Evolutionary conservation across 2,888 invertebrate species (phyloP).

Genomic region (Bimastos eiseni): DNA sequence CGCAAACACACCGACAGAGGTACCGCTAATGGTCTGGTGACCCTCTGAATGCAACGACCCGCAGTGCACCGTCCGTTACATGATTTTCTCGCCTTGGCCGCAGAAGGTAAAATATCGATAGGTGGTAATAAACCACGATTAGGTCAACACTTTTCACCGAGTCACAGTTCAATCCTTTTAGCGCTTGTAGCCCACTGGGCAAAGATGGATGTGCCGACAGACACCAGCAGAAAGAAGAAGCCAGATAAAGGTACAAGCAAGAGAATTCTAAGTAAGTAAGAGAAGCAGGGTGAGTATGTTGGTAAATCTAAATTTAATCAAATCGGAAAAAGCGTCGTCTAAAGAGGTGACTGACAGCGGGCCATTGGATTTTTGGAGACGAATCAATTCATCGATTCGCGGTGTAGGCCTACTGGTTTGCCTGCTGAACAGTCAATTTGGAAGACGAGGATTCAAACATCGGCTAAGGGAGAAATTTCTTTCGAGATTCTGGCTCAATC

Average conservation of each 20-base stretch:
- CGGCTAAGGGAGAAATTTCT: no score
- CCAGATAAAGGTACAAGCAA: background rate
- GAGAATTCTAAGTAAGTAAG: background rate
- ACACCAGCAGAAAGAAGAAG: background rate
- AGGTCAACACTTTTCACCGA: background rate
- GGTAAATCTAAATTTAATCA: no score
- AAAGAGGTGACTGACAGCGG: no score
- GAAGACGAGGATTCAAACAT: no score
- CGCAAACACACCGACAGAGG: background rate
- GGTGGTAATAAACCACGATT: background rate
- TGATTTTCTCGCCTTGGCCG: background rate
- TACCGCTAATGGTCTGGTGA: background rate
- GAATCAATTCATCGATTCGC: no score
- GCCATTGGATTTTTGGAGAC: no score
- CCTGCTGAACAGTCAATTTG: no score
- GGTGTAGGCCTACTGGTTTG: no score
- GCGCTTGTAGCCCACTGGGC: no score
- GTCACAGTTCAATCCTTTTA: background rate
- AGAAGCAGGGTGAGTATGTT: background rate
- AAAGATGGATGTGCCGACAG: background rate
- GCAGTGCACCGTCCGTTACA: background rate
- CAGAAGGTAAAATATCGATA: background rate
- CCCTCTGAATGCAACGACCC: background rate
- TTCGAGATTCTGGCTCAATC: no score
- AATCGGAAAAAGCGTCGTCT: no score